Conservation (phyloP, 2,888 invertebrate species). For the Silvanus unidentatus region DNA sequence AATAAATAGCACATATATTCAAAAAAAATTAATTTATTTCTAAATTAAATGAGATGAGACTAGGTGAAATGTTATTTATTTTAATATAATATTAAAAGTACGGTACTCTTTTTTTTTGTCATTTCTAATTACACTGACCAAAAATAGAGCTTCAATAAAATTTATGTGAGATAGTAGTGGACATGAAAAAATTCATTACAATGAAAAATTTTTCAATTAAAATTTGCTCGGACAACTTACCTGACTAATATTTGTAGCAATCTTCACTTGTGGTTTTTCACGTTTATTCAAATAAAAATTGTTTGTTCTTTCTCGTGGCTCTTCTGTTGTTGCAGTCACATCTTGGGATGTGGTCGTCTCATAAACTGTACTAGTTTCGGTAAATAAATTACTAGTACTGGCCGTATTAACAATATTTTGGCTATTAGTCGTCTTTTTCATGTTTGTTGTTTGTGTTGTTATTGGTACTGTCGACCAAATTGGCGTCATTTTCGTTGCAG, state of each 20-base stretch:
- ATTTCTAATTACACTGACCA: too few species aligned
- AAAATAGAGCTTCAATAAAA: too few species aligned
- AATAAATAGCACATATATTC: too few species aligned
- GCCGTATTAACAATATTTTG: constrained; percentile 20
- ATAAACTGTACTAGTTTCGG: constrained; percentile 43
- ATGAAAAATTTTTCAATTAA: too few species aligned
- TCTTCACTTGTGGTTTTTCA: constrained; percentile 43
- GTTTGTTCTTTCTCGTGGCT: constrained; percentile 48
- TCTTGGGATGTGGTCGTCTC: constrained; percentile 55
- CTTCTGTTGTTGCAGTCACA: constrained; percentile 48
- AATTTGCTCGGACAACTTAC: constrained; percentile 26
- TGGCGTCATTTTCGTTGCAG: constrained; percentile 33
- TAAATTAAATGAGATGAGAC: too few species aligned
- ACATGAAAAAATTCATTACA: too few species aligned
- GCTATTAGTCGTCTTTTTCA: constrained; percentile 22
- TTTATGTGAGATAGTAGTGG: too few species aligned
- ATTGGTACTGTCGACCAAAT: constrained; percentile 18
- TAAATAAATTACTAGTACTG: constrained; percentile 20
- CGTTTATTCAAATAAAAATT: constrained; percentile 44
- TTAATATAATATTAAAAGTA: too few species aligned
- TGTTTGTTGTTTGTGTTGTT: constrained; percentile 36
- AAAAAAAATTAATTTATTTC: too few species aligned
- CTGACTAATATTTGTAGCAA: constrained; percentile 44
- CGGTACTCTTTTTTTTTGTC: too few species aligned
- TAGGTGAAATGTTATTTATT: too few species aligned